Evolutionary conservation across 1,140 invertebrate genomes (phyloP).

Genomic region (Atopsyche davidsoni): DNA sequence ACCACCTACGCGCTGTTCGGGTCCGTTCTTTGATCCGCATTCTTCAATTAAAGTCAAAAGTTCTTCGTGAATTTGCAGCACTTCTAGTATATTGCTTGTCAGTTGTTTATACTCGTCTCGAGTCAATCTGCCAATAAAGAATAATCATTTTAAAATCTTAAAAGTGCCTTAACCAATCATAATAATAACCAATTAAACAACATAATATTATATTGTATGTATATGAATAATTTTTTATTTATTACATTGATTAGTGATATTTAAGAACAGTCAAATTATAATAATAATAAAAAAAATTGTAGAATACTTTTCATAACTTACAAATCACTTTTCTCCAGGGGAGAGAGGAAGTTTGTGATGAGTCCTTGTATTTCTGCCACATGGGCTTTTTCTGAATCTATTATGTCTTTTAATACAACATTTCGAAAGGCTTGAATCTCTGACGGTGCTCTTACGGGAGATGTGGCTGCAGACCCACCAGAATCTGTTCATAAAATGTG

Average conservation of each 20-base stretch:
- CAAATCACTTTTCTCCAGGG: conserved; percentile 78
- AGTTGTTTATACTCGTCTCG: conserved; percentile 80
- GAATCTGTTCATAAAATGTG: conserved; percentile 40
- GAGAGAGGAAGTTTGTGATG: conserved; percentile 76
- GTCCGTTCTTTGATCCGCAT: conserved; percentile 57
- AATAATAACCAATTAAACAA: background rate
- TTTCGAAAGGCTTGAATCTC: conserved; percentile 69
- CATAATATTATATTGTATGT: too few species aligned
- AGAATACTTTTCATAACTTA: conserved; percentile 53
- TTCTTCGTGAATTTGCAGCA: conserved; percentile 75
- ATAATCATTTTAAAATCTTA: too few species aligned
- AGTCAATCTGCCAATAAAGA: conserved; percentile 74
- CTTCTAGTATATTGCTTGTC: conserved; percentile 81
- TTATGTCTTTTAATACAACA: conserved; percentile 86
- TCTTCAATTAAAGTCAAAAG: conserved; percentile 73
- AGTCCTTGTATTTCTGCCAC: conserved; percentile 82
- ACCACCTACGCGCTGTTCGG: conserved; percentile 83
- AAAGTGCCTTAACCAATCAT: background rate
- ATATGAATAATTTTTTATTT: too few species aligned
- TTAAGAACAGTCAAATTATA: background rate
- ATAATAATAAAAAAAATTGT: background rate
- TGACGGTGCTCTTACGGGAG: conserved; percentile 56
- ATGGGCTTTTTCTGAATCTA: conserved; percentile 87
- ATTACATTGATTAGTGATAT: too few species aligned
- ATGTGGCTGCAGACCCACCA: conserved; percentile 47